Base-by-base conservation (phyloP, 1,140 invertebrate genomes). In the Drosophila guanche region DNA sequence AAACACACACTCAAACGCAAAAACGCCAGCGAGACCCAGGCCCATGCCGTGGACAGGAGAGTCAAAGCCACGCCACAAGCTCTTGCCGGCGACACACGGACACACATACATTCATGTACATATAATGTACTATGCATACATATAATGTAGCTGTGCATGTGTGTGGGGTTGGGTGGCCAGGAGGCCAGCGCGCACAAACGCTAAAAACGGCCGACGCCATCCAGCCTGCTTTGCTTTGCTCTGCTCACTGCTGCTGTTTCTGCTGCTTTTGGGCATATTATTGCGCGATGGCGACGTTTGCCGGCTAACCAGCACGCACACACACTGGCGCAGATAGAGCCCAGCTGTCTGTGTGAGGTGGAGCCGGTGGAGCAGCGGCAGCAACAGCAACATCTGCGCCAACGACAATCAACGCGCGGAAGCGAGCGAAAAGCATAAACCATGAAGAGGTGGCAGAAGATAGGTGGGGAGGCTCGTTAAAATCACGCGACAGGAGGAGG, bases 251-350 rank as follows among this genome's bases (percentile, higher is more conserved):
- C 22, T 57, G 53, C 10, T 59, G 22, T 12, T 79, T 62, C 61
- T 79, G 81, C 83, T 88, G 83, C 83, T 88, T 88, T 88, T 88
- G 83, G 83, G 83, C 83, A 88, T 88, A 76, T 88, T 88, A 88
- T 89, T 88, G 78, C 78, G 75, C 63, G 65, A 46, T 50, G 59
- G 40, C 75, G 75, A 67, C 75, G 69, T 75, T 80, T 78, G 83
- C 83, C 83, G 83, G 83, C 83, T 78, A 88, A 77, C 76, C 83
- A 88, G 74, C 74, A 86, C 79, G 76, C 52, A 68, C 62, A 85
- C 56, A 74, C 14, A 58, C 52, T 47, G 53, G 42, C 57, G 55
- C 50, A 69, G 71, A 66, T 68, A 63, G 53, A 65, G 72, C 57
- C 57, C 46, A 22, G 27, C 55, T 53, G 66, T 73, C 58, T 85